These are phyloP conservation scores for Homarus gammarus DNA, from an alignment of 2,888 invertebrate genomes.

Conservation along the genomic window DNA sequence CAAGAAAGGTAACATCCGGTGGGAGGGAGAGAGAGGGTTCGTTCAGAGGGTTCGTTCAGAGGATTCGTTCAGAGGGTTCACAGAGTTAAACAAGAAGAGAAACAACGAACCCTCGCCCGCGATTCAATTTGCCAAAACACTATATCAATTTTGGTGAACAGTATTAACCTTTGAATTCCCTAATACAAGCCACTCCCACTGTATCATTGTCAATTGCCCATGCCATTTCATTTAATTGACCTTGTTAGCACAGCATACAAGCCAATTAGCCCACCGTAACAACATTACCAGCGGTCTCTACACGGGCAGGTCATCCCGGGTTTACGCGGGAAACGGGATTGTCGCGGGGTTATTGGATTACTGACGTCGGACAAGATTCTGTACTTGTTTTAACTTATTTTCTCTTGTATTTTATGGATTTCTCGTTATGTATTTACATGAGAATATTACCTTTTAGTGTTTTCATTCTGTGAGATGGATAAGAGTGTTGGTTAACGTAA, in stretches of 20 bases:
- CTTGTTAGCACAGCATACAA: slow-evolving; percentile 73
- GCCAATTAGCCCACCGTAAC: slow-evolving; percentile 66
- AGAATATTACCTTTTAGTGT: too few relatives aligned
- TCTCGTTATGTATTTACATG: too few relatives aligned
- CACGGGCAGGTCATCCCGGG: slow-evolving; percentile 61
- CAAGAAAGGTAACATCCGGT: background rate
- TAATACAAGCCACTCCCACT: slow-evolving; percentile 68
- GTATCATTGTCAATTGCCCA: slow-evolving; percentile 72
- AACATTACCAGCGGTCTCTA: slow-evolving; percentile 65
- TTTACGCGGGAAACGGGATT: slow-evolving; percentile 59
- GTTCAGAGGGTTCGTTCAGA: too few relatives aligned
- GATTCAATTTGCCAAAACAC: slow-evolving; percentile 68
- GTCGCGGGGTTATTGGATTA: slow-evolving; percentile 61
- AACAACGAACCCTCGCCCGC: background rate
- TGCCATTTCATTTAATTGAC: slow-evolving; percentile 72
- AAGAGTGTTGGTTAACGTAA: too few relatives aligned
- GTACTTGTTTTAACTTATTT: slow-evolving; percentile 32
- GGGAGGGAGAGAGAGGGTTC: background rate
- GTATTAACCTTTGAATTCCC: slow-evolving; percentile 63
- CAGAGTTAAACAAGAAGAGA: background rate
- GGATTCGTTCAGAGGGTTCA: too few relatives aligned
- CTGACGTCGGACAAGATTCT: slow-evolving; percentile 45
- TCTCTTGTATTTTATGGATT: background rate
- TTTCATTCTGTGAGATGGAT: too few relatives aligned
- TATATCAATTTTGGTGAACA: slow-evolving; percentile 50